Evolutionary conservation across 2,797 vertebrate genomes (phyloP).

Genomic region (Florisuga fusca): DNA sequence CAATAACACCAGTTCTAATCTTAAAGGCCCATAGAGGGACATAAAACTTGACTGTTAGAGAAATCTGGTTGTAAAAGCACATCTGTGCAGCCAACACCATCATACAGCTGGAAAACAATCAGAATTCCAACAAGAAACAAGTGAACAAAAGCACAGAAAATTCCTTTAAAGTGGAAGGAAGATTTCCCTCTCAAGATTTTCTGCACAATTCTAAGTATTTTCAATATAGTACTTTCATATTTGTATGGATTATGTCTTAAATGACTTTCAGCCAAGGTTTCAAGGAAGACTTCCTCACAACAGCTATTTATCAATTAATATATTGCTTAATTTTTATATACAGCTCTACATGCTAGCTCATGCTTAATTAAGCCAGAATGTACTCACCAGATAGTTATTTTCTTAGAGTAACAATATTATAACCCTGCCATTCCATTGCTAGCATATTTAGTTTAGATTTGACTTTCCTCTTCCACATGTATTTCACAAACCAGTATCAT

Average conservation of each 20-base stretch:
- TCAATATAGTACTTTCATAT: neutral
- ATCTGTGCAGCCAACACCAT: slow-evolving; percentile 59
- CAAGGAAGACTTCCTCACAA: neutral
- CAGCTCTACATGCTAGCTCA: neutral
- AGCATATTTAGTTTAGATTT: neutral
- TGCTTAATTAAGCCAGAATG: neutral
- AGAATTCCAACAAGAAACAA: slow-evolving; percentile 45
- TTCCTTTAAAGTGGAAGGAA: neutral
- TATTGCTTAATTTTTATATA: neutral
- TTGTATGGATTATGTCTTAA: neutral
- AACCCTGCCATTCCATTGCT: neutral
- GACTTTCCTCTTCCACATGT: neutral
- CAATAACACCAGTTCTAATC: slow-evolving; percentile 69
- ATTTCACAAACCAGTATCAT: neutral
- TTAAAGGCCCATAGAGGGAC: slow-evolving; percentile 53
- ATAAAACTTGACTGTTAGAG: slow-evolving; percentile 61
- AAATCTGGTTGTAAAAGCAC: slow-evolving; percentile 64
- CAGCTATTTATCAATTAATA: neutral
- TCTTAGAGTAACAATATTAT: neutral
- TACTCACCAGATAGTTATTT: neutral
- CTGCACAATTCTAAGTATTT: neutral
- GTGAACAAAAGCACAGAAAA: slow-evolving; percentile 52
- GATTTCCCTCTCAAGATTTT: neutral
- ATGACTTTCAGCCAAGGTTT: neutral
- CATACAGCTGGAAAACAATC: slow-evolving; percentile 32